Evolutionary conservation across 2,888 invertebrate genomes (phyloP).

Genomic region (Drosophila siamana): DNA sequence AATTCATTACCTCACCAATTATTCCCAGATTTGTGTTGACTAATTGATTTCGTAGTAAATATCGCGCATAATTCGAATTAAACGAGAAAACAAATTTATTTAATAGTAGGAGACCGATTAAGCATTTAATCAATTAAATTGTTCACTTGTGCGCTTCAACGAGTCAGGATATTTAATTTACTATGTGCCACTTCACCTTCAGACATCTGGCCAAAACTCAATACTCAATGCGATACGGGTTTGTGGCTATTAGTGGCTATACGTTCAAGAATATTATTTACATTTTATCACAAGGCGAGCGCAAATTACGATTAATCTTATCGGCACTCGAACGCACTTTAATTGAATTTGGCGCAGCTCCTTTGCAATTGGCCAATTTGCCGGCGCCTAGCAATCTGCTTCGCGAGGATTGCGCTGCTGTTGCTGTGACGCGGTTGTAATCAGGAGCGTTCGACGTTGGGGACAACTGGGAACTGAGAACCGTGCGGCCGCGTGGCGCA

Average conservation of each 20-base stretch:
- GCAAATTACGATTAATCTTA: slow-evolving; percentile 35
- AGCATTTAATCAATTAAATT: not conserved
- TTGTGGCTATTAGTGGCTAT: slow-evolving; percentile 15
- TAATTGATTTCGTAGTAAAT: not conserved
- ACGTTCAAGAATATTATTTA: slow-evolving; percentile 52
- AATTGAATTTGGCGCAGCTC: slow-evolving; percentile 36
- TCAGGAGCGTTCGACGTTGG: not conserved
- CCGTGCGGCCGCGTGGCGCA: slow-evolving; percentile 62
- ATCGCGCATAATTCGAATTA: not conserved
- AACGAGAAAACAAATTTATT: not conserved
- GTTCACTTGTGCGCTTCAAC: not conserved
- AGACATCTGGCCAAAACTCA: not conserved
- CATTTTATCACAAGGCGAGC: slow-evolving; percentile 33
- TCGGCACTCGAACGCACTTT: slow-evolving; percentile 35
- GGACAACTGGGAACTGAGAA: slow-evolving; percentile 39
- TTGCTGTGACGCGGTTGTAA: not conserved
- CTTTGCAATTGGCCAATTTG: slow-evolving; percentile 5
- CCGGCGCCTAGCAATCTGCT: not conserved
- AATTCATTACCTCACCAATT: not conserved
- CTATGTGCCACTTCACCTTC: slow-evolving; percentile 16
- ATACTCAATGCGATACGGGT: not conserved
- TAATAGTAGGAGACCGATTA: no score
- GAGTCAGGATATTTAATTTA: slow-evolving; percentile 13
- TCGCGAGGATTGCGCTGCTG: slow-evolving; percentile 1
- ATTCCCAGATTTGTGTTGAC: not conserved